Base-by-base conservation (phyloP, 1,140 invertebrate species). In the Platyura marginata region DNA sequence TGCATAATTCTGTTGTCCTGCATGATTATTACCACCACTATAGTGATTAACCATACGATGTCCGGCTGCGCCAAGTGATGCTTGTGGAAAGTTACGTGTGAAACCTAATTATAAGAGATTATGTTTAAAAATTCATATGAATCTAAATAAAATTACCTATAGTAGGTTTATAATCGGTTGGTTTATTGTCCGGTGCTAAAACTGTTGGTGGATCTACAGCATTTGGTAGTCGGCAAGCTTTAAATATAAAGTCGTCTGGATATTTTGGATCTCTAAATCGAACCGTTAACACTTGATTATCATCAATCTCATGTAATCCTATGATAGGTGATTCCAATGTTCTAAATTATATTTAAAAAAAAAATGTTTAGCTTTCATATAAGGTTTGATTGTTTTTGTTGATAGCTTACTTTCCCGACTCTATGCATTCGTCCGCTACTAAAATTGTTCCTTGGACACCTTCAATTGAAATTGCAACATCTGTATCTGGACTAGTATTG, bases 191-290 rank as follows among this genome's bases (percentile, higher is more conserved):
- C 54, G 81, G 72, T 58, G 90, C 78, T 22, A 95, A 65, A 1
- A 89, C 80, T 42, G 67, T 65, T 0, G 74, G 69, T 1, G 90
- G 86, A 40, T 81, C 71, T 21, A 68, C 68, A 16, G 74, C 79
- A 6, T 72, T 71, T 41, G 74, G 63, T 29, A 95, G 63, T 33
- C 74, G 66, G 29, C 63, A 70, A 11, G 91, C 82, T 16, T 78
- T 75, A 62, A 90, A 95, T 11, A 89, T 67, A 55, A 74, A 86
- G 48, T 76, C 76, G 2, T 67, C 66, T 1, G 69, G 62, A 65
- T 81, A 96, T 46, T 72, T 66, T 1, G 89, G 90, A 71, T 96
- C 89, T 43, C 75, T 59, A 57, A 70, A 95, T 34, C 75, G 65
- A 2, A 87, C 70, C 53, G 85, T 89, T 51, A 63, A 70, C 54